These are phyloP conservation scores for Danionella cerebrum DNA, from an alignment of 2,113 vertebrate genomes.

Conservation along the genomic window DNA sequence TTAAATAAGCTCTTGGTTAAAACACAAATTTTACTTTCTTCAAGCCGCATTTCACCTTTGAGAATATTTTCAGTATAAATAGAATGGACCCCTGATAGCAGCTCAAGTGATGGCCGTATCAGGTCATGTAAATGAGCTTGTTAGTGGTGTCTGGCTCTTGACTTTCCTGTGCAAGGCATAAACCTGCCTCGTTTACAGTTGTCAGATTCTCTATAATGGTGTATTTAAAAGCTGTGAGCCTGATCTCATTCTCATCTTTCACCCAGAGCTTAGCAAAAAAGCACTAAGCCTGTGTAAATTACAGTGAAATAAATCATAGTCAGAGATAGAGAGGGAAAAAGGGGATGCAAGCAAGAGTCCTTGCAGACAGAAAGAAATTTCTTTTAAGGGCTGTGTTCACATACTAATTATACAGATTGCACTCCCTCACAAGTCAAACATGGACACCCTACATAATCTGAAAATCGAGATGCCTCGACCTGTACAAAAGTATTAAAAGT, in stretches of 20 bases:
- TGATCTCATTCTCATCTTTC: conserved; percentile 10
- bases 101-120: conserved; percentile 2
- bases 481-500: no score
- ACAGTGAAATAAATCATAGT: neutral
- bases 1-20: no score
- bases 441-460: no score
- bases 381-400: no score
- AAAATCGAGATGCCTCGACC: no score
- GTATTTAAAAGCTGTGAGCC: neutral
- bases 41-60: neutral
- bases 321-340: neutral
- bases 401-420: no score
- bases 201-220: conserved; percentile 16
- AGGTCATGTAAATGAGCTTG: conserved; percentile 17
- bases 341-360: neutral
- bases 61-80: neutral
- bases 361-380: neutral
- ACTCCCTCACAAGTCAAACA: no score
- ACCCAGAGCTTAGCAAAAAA: neutral
- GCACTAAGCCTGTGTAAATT: conserved; percentile 4
- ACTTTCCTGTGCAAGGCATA: conserved; percentile 6
- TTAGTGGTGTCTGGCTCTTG: conserved; percentile 9
- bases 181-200: conserved; percentile 3
- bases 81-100: neutral
- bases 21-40: neutral